phyloP scores from a whole-genome alignment of 2,888 invertebrate genomes.

The Tetranychus truncatus region DNA sequence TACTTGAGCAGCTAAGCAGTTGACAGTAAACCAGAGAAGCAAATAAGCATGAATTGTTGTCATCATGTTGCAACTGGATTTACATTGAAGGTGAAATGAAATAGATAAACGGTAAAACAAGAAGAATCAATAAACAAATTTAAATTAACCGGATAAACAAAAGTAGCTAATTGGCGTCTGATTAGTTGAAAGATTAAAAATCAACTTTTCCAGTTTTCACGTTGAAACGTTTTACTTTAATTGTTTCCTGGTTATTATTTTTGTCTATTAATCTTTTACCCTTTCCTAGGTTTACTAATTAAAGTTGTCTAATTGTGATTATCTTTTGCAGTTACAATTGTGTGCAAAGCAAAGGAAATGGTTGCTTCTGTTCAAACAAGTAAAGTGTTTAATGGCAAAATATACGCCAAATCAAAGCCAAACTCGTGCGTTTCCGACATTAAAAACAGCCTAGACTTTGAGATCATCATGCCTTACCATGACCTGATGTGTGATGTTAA shows the following conservation, averaged over 20 bases:
- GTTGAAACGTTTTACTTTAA: too few relatives aligned
- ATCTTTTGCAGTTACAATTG: conserved; percentile 46
- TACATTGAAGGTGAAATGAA: not conserved
- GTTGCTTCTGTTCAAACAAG: conserved; percentile 75
- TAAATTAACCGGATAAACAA: not conserved
- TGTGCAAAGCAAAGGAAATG: conserved; percentile 74
- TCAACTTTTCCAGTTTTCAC: too few relatives aligned
- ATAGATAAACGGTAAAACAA: not conserved
- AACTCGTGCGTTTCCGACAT: conserved; percentile 79
- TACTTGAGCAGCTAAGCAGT: not conserved
- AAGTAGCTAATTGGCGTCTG: not conserved
- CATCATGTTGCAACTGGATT: not conserved
- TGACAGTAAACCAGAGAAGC: not conserved
- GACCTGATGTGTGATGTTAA: conserved; percentile 40
- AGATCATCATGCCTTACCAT: conserved; percentile 74
- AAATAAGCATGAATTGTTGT: not conserved
- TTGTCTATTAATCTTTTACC: not conserved
- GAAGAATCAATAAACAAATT: not conserved
- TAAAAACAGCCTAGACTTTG: conserved; percentile 67
- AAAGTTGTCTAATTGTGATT: not conserved
- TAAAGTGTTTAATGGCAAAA: conserved; percentile 77
- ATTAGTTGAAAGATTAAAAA: not conserved
- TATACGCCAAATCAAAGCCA: conserved; percentile 81
- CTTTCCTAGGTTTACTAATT: not conserved
- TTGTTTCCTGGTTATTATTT: not conserved